These are phyloP conservation scores for Syngnathus rostellatus DNA, from an alignment of 2,797 vertebrate species.

Conservation along the genomic window DNA sequence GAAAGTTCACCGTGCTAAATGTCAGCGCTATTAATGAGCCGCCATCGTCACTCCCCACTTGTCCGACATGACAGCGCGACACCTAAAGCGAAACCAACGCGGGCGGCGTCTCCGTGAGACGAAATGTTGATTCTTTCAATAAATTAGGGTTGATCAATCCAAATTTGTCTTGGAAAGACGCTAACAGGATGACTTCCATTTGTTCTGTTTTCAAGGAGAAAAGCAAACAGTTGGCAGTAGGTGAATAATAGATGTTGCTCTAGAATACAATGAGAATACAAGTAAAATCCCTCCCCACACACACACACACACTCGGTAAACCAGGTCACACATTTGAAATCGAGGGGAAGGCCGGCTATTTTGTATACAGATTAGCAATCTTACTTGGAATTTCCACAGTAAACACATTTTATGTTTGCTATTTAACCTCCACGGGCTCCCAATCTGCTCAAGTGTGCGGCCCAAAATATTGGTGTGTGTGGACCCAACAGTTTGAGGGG, in stretches of 20 bases:
- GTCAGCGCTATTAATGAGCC: slow-evolving; percentile 42
- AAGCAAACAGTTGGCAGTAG: slow-evolving; percentile 39
- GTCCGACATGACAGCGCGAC: slow-evolving; percentile 29
- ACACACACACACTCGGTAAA: slow-evolving; percentile 18
- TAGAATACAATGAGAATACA: background rate
- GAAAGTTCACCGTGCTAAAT: slow-evolving; percentile 55
- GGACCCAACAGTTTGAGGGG: background rate
- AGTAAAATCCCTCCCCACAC: background rate
- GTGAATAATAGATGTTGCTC: slow-evolving; percentile 54
- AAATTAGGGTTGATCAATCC: slow-evolving; percentile 9
- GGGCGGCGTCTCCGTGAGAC: slow-evolving; percentile 3
- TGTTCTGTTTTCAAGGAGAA: slow-evolving; percentile 28
- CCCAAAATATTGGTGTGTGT: slow-evolving; percentile 18
- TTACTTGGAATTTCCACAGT: slow-evolving; percentile 17
- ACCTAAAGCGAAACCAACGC: slow-evolving; percentile 15
- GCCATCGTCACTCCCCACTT: slow-evolving; percentile 22
- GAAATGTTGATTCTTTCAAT: slow-evolving; percentile 15
- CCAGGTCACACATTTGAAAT: slow-evolving; percentile 49
- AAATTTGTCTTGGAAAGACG: background rate
- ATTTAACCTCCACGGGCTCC: slow-evolving; percentile 28
- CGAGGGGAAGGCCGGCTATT: slow-evolving; percentile 9
- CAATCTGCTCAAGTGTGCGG: slow-evolving; percentile 17
- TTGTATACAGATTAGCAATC: slow-evolving; percentile 30
- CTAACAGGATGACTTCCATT: background rate
- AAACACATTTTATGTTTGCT: slow-evolving; percentile 39